Evolutionary conservation across 1,140 invertebrate genomes (phyloP).

Genomic region (Muscidifurax raptorellus): DNA sequence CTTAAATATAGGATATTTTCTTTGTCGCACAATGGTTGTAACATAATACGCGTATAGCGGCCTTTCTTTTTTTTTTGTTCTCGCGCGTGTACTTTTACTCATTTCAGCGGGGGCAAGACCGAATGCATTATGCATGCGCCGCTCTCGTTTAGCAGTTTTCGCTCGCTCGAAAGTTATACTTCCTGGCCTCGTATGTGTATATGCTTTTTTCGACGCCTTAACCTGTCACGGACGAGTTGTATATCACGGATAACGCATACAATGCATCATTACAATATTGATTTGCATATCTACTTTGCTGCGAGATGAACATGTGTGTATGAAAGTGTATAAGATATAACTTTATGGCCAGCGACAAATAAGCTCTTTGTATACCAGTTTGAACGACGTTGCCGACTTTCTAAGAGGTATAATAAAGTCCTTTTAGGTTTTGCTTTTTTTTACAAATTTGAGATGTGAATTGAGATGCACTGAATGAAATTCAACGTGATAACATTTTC

Average conservation of each 20-base stretch:
- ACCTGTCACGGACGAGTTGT: constrained; percentile 14
- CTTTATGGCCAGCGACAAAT: constrained; percentile 4
- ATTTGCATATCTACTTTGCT: constrained; percentile 13
- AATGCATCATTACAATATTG: constrained; percentile 36
- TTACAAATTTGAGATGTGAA: too few species aligned
- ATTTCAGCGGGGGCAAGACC: constrained; percentile 41
- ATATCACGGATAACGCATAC: constrained; percentile 21
- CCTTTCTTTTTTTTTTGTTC: constrained; percentile 5
- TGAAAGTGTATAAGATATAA: constrained; percentile 11
- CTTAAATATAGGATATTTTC: too few species aligned
- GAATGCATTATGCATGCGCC: constrained; percentile 29
- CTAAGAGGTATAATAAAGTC: too few species aligned
- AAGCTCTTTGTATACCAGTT: background rate
- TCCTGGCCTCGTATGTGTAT: constrained; percentile 1
- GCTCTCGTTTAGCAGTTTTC: constrained; percentile 33
- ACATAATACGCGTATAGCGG: too few species aligned
- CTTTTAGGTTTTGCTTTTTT: too few species aligned
- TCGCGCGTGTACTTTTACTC: background rate
- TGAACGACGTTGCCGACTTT: background rate
- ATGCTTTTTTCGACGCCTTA: constrained; percentile 30
- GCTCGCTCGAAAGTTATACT: constrained; percentile 8
- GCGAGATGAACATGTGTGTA: background rate
- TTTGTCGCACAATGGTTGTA: too few species aligned
- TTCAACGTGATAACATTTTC: too few species aligned
- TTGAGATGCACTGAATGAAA: too few species aligned